Evolutionary conservation across 64 coral and sea anemone genomes (phyloP).

Genomic region (Orbicella faveolata): DNA sequence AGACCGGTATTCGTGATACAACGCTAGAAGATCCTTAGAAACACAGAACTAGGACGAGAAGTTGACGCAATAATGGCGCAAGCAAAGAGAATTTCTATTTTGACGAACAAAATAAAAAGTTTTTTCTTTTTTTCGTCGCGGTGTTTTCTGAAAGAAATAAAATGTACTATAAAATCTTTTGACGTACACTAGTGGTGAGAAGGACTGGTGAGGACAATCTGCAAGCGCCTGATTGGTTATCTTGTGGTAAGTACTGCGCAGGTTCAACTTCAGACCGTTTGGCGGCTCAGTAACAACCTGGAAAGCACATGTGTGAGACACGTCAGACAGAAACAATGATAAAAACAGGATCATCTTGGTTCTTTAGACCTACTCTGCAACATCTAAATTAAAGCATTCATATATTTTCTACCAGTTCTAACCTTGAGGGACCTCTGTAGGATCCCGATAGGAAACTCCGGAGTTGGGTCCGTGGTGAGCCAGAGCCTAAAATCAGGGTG

Average conservation of each 20-base stretch:
- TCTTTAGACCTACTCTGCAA: background rate
- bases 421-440: slow-evolving; percentile 97
- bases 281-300: slow-evolving; percentile 98
- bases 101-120: too few species aligned
- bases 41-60: too few species aligned
- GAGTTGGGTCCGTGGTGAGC: slow-evolving; percentile 97
- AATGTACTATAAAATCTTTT: background rate
- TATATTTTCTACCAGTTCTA: too few species aligned
- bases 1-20: too few species aligned
- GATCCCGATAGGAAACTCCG: slow-evolving; percentile 97
- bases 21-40: too few species aligned
- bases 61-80: too few species aligned
- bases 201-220: slow-evolving; percentile 87
- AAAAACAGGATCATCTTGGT: background rate
- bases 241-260: slow-evolving; percentile 98
- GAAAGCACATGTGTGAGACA: background rate
- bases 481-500: slow-evolving; percentile 97
- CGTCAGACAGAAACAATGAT: background rate
- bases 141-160: too few species aligned
- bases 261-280: slow-evolving; percentile 94
- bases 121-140: too few species aligned
- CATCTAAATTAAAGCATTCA: too few species aligned
- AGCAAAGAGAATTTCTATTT: too few species aligned
- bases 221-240: slow-evolving; percentile 94
- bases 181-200: slow-evolving; percentile 85